Conservation (phyloP, 2,888 invertebrate genomes). For the Hydrotaea diabolus region DNA sequence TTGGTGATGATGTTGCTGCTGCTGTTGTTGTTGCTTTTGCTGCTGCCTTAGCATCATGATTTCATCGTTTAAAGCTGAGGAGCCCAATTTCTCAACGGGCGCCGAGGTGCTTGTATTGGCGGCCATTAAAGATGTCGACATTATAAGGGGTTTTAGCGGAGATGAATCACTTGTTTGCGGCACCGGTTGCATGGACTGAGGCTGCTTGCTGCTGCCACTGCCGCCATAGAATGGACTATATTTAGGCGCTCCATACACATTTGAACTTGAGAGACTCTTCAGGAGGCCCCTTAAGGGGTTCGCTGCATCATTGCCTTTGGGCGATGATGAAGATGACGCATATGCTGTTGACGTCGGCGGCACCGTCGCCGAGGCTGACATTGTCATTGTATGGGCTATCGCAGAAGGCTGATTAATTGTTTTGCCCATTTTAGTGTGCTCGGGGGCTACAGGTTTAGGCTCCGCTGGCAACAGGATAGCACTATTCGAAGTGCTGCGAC, state of each 20-base stretch:
- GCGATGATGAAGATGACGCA: conserved; percentile 53
- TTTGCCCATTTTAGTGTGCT: conserved; percentile 38
- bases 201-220: conserved; percentile 53
- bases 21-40: conserved; percentile 57
- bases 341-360: conserved; percentile 47
- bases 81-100: conserved; percentile 48
- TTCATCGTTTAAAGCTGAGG: conserved; percentile 68
- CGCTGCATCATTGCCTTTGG: conserved; percentile 45
- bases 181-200: conserved; percentile 16
- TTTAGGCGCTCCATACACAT: conserved; percentile 74
- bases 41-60: conserved; percentile 68
- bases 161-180: conserved; percentile 60
- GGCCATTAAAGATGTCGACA: conserved; percentile 68
- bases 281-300: conserved; percentile 72
- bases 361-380: conserved; percentile 49
- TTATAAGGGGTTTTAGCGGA: conserved; percentile 51
- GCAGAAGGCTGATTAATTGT: conserved; percentile 29
- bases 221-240: conserved; percentile 72
- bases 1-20: conserved; percentile 37
- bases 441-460: conserved; percentile 56
- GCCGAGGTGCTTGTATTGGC: conserved; percentile 43
- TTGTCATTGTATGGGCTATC: conserved; percentile 47
- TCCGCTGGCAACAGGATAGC: conserved; percentile 74
- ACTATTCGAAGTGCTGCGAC: conserved; percentile 80
- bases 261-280: conserved; percentile 80